Conservation (phyloP, 2,888 invertebrate genomes). For the Linyphia triangularis region DNA sequence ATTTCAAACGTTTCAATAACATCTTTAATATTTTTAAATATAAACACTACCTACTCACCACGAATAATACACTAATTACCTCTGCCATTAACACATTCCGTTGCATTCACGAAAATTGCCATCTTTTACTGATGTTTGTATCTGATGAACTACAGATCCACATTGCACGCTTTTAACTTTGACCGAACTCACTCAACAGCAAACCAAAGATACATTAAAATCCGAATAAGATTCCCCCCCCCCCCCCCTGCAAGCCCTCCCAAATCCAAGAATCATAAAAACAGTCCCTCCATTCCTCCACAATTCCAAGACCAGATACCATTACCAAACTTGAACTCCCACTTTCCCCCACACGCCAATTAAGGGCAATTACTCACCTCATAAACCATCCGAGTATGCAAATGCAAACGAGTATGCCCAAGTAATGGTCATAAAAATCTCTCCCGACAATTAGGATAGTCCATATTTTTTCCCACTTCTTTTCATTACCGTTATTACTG, state of each 20-base stretch:
- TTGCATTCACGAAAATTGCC: too few species aligned
- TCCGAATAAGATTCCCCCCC: too few species aligned
- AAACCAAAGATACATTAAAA: too few species aligned
- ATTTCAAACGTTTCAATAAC: too few species aligned
- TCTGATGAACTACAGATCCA: too few species aligned
- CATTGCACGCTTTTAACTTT: too few species aligned
- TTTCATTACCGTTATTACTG: slow-evolving; percentile 51
- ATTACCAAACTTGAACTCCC: background rate
- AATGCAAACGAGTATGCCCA: slow-evolving; percentile 19
- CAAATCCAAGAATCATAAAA: background rate
- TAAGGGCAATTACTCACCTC: slow-evolving; percentile 38
- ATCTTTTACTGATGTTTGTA: too few species aligned
- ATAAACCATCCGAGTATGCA: slow-evolving; percentile 20
- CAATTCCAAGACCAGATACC: slow-evolving; percentile 5
- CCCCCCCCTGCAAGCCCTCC: background rate
- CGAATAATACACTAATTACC: too few species aligned
- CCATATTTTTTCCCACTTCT: slow-evolving; percentile 23
- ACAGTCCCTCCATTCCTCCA: slow-evolving; percentile 7
- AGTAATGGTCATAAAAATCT: slow-evolving; percentile 52
- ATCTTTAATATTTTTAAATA: too few species aligned
- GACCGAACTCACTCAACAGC: too few species aligned
- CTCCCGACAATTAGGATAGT: slow-evolving; percentile 9
- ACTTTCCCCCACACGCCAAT: slow-evolving; percentile 19
- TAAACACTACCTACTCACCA: too few species aligned
- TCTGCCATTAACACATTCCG: too few species aligned